Evolutionary conservation across 1,140 invertebrate species (phyloP).

Genomic region (Sesamia nonagrioides): DNA sequence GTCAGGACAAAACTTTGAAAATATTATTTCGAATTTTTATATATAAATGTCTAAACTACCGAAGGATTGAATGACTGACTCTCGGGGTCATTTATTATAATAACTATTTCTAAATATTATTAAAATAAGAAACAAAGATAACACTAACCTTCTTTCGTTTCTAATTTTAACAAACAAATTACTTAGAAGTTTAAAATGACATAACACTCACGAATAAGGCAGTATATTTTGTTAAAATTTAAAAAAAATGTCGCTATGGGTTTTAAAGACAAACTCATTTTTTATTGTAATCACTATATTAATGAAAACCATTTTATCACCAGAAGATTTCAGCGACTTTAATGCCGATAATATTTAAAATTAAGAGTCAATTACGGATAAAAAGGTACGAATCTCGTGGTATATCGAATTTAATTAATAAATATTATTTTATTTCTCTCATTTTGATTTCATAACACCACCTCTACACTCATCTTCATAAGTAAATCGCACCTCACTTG

Average conservation of each 20-base stretch:
- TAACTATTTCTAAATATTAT: slow-evolving; percentile 62
- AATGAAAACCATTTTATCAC: slow-evolving; percentile 29
- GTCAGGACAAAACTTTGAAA: slow-evolving; percentile 49
- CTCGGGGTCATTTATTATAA: slow-evolving; percentile 45
- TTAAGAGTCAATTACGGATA: slow-evolving; percentile 32
- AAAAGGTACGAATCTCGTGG: slow-evolving; percentile 50
- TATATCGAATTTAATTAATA: slow-evolving; percentile 55
- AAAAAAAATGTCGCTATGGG: slow-evolving; percentile 35
- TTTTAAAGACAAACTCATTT: slow-evolving; percentile 41
- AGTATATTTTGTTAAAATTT: slow-evolving; percentile 62
- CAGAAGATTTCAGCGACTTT: slow-evolving; percentile 35
- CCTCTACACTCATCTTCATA: slow-evolving; percentile 53
- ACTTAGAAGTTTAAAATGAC: slow-evolving; percentile 59
- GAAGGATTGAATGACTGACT: slow-evolving; percentile 49
- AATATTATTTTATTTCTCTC: slow-evolving; percentile 62
- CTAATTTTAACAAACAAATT: slow-evolving; percentile 60
- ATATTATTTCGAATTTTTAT: slow-evolving; percentile 42
- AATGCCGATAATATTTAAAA: slow-evolving; percentile 41
- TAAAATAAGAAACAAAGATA: slow-evolving; percentile 60
- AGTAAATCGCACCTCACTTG: slow-evolving; percentile 56
- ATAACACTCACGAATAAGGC: slow-evolving; percentile 67
- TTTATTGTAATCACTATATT: slow-evolving; percentile 45
- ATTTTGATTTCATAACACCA: slow-evolving; percentile 52
- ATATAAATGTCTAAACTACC: slow-evolving; percentile 49
- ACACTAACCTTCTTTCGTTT: slow-evolving; percentile 48